Conservation (phyloP, 2,888 invertebrate species). For the Silvanus unidentatus region DNA sequence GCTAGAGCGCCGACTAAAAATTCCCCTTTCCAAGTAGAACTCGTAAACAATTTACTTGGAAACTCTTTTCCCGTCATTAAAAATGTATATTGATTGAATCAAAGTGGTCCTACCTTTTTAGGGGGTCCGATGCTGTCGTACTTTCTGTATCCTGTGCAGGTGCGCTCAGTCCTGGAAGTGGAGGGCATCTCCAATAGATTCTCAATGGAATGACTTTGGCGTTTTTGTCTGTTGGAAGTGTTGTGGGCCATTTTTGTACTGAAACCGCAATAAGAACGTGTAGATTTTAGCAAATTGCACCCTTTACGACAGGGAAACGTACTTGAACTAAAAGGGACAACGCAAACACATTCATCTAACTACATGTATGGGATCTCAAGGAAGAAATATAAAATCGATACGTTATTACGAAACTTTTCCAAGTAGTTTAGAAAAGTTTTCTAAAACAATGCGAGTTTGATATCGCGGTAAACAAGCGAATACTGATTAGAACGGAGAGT, state of each 20-base stretch:
- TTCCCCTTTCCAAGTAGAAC: too few species aligned
- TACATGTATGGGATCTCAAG: background rate
- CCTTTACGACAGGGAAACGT: too few species aligned
- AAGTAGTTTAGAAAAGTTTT: constrained; percentile 41
- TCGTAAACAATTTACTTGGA: too few species aligned
- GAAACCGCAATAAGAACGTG: constrained; percentile 33
- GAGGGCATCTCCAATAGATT: constrained; percentile 50
- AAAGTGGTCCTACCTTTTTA: constrained; percentile 48
- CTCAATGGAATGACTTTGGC: constrained; percentile 51
- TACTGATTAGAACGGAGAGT: constrained; percentile 33
- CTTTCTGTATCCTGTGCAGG: constrained; percentile 21
- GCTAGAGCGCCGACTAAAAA: too few species aligned
- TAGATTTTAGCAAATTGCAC: constrained; percentile 27
- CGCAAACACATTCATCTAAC: background rate
- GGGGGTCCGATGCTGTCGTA: constrained; percentile 32
- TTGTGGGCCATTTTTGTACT: constrained; percentile 27
- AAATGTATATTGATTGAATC: too few species aligned
- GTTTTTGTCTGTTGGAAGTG: constrained; percentile 44
- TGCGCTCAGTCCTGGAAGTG: constrained; percentile 36
- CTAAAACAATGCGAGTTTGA: constrained; percentile 42
- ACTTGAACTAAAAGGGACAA: too few species aligned
- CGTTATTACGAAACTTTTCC: constrained; percentile 41
- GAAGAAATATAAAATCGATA: constrained; percentile 38
- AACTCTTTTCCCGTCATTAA: too few species aligned
- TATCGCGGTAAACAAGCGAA: constrained; percentile 41